These are phyloP conservation scores for Acrocephalus kingi DNA, from an alignment of 2,113 vertebrate genomes.

Conservation along the genomic window DNA sequence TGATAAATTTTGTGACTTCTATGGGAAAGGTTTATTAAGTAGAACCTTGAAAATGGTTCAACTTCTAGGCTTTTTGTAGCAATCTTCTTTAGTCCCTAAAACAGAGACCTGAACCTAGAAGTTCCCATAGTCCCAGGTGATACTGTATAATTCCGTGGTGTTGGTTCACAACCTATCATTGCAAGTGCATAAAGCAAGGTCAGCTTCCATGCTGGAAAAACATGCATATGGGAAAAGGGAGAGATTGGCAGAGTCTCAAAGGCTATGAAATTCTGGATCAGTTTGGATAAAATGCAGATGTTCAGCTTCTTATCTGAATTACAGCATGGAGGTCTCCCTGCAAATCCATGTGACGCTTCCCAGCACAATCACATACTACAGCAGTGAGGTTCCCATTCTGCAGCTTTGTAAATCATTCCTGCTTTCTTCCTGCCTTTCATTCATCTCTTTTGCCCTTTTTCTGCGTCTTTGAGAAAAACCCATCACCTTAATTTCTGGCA, in stretches of 20 bases:
- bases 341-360: not conserved
- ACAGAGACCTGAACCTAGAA: not conserved
- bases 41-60: not conserved
- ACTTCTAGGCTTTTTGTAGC: not conserved
- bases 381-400: not conserved
- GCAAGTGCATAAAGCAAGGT: not conserved
- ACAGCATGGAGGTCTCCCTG: not conserved
- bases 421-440: not conserved
- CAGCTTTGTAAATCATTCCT: not conserved
- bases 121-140: not conserved
- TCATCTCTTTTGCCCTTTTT: not conserved
- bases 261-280: not conserved
- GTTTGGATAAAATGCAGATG: not conserved
- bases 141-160: not conserved
- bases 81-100: not conserved
- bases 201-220: not conserved
- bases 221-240: not conserved
- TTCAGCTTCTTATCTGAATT: conserved; percentile 23
- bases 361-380: not conserved
- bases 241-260: conserved; percentile 8
- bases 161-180: not conserved
- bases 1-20: not conserved
- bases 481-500: not conserved
- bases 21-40: not conserved
- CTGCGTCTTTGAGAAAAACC: not conserved